Percentiles rank a stretch among this genome's conserved stretches.
Evolutionary conservation across 2,888 invertebrate genomes (phyloP).

Genomic region (Prostheceraeus crozeri): DNA sequence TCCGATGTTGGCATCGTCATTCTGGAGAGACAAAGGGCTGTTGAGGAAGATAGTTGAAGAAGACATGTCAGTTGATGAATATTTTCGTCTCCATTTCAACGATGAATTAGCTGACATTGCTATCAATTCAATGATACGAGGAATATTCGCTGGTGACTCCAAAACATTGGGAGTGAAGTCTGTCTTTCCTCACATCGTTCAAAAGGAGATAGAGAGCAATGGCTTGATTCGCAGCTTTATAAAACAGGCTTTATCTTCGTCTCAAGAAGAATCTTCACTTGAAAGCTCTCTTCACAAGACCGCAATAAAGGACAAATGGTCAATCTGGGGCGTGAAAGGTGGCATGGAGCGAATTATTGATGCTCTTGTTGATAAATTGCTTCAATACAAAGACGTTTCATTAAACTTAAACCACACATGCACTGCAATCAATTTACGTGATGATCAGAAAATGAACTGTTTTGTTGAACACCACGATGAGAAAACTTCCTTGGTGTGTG

Average conservation of each 20-base stretch:
- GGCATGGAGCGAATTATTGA: not conserved
- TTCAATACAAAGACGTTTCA: too few species aligned
- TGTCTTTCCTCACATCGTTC: not conserved
- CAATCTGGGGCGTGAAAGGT: too few species aligned
- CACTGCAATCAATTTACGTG: too few species aligned
- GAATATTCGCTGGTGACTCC: conserved; percentile 5
- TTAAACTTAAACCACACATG: too few species aligned
- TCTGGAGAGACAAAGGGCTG: not conserved
- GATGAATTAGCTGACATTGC: not conserved
- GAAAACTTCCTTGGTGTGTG: not conserved
- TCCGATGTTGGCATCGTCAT: not conserved
- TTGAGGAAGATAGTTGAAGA: too few species aligned
- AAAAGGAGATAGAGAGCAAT: not conserved
- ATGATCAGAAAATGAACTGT: too few species aligned
- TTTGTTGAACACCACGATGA: not conserved
- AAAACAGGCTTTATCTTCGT: too few species aligned
- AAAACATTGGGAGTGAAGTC: not conserved
- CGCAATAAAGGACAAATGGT: too few species aligned
- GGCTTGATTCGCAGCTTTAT: too few species aligned
- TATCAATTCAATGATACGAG: conserved; percentile 4
- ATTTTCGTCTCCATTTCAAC: not conserved
- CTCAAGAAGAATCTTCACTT: too few species aligned
- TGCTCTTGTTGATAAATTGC: conserved; percentile 1
- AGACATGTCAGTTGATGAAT: not conserved
- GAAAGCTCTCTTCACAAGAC: too few species aligned